Percentiles rank a stretch among this genome's conserved stretches.
Evolutionary conservation across 2,888 invertebrate genomes (phyloP).

Genomic region (Leptopterna dolabrata): DNA sequence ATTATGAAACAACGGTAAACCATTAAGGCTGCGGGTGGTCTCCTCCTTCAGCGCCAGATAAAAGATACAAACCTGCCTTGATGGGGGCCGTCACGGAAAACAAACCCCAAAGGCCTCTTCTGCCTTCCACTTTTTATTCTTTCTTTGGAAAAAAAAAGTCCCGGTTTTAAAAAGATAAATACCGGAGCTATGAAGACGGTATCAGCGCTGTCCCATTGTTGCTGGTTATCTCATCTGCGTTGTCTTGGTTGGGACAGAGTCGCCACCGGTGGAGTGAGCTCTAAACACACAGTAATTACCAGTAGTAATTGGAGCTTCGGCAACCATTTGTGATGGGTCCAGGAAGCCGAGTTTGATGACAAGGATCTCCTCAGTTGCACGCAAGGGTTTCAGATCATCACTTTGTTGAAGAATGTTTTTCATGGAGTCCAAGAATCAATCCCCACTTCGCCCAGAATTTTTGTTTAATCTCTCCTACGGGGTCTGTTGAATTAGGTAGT

Average conservation of each 20-base stretch:
- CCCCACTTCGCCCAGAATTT: too few species aligned
- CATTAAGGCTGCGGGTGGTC: conserved; percentile 32
- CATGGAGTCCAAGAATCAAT: too few species aligned
- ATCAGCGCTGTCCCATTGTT: neutral
- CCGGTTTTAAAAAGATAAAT: neutral
- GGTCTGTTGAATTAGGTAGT: too few species aligned
- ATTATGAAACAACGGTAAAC: conserved; percentile 30
- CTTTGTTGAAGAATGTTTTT: too few species aligned
- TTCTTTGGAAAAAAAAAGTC: neutral
- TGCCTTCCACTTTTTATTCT: neutral
- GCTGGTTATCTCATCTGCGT: neutral
- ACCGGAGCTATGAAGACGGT: neutral
- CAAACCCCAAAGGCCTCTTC: neutral
- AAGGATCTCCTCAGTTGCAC: neutral
- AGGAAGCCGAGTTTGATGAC: neutral
- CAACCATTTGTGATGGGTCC: neutral
- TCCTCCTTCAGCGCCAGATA: conserved; percentile 3
- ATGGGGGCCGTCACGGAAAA: conserved; percentile 22
- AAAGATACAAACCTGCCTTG: conserved; percentile 24
- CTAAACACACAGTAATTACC: neutral
- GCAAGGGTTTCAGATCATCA: neutral
- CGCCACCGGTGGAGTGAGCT: neutral
- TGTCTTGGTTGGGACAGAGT: neutral
- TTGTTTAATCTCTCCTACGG: too few species aligned
- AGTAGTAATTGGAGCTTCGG: neutral